These are phyloP conservation scores for Uria aalge DNA, from an alignment of 2,113 vertebrate species.

Conservation along the genomic window DNA sequence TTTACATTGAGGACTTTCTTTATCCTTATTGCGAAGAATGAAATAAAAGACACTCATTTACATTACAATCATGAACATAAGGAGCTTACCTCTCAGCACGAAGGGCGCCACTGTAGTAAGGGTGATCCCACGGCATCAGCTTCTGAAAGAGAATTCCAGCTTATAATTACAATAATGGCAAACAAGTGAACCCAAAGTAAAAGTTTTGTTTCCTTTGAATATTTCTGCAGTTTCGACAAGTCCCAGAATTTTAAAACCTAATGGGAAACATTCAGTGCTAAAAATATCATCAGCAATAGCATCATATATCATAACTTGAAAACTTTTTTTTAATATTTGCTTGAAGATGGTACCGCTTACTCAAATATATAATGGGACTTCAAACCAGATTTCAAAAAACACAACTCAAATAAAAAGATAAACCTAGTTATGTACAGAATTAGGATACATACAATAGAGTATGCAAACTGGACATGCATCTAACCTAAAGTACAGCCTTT, in stretches of 20 bases:
- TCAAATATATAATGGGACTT: not conserved
- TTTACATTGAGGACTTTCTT: not conserved
- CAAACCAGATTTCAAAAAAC: not conserved
- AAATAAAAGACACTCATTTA: constrained; percentile 22
- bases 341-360: not conserved
- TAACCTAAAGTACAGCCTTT: not conserved
- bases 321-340: not conserved
- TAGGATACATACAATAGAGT: not conserved
- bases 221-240: not conserved
- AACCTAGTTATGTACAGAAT: not conserved
- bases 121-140: constrained; percentile 97
- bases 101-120: constrained; percentile 89
- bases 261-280: not conserved
- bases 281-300: not conserved
- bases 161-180: not conserved
- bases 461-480: not conserved
- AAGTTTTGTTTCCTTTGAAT: not conserved
- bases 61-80: constrained; percentile 20
- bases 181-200: not conserved
- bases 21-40: not conserved
- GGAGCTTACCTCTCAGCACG: constrained; percentile 90
- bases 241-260: not conserved
- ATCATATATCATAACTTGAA: not conserved
- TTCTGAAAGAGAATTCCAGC: constrained; percentile 74
- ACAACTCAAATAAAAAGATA: not conserved